Base-by-base conservation (phyloP, 2,888 invertebrate genomes). In the Spilosoma lubricipeda region DNA sequence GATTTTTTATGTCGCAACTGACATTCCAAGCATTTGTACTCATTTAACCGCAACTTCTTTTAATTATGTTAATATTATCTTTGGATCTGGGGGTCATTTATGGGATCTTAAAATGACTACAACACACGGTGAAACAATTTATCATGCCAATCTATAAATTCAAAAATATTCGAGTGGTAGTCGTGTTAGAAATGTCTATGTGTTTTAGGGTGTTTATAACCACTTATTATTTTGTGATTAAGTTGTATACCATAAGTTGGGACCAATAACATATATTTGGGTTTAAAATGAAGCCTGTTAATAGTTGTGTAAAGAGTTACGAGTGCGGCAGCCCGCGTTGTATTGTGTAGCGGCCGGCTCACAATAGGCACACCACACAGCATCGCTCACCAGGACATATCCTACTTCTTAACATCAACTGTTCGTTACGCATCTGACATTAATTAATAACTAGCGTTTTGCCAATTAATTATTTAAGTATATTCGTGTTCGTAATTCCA, bases 301-400 rank as follows among this genome's bases (percentile, higher is more conserved):
- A 82, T 84, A 81, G 76, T 81, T 75, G 72, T 74, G 81, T 81
- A 75, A 84, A 84, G 84, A 82, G 82, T 84, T 82, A 84, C 76
- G 78, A 80, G 81, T 73, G 77, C 71, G 70, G 76, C 71, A 72
- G 72, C 63, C 74, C 73, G 72, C 81, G 67, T 77, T 74, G 77
- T 72, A 76, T 76, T 74, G 77, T 72, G 75, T 76, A 75, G 76
- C 59, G 76, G 64, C 64, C 63, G 74, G 63, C 67, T 45, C 63
- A 13, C 67, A 18, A 18, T 68, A 64, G 27, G 45, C 0, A 48
- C 8, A 11, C 69, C 71, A 76, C 56, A 56, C 64, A 23, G 2
- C 20, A 9, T n/a, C 7, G 18, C 13, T 48, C 11, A 13, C 15
- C 13, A 42, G 66, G 72, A 71, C 56, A 72, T 8, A 7, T 73